Evolutionary conservation across 2,888 invertebrate genomes (phyloP).

Genomic region (Amblyjoppa proteus): DNA sequence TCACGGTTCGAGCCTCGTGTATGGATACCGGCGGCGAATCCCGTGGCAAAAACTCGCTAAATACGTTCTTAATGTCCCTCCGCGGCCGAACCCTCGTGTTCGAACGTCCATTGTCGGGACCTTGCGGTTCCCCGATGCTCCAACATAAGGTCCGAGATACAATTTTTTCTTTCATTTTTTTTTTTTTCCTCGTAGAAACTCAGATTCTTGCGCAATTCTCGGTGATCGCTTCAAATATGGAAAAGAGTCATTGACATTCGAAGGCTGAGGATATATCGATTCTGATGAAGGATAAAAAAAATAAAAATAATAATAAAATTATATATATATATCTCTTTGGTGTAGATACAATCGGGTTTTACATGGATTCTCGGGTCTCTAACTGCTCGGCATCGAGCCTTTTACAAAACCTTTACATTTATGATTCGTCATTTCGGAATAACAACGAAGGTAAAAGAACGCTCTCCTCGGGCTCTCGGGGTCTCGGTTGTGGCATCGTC

Average conservation of each 20-base stretch:
- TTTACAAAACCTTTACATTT: conserved; percentile 80
- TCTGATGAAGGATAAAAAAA: conserved; percentile 3
- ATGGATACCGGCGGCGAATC: conserved; percentile 45
- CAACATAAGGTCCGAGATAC: conserved; percentile 12
- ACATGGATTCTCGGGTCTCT: conserved; percentile 69
- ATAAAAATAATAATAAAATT: neutral
- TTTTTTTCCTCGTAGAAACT: neutral
- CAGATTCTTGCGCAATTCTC: neutral
- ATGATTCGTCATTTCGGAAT: conserved; percentile 85
- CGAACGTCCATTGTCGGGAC: conserved; percentile 37
- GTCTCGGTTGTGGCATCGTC: conserved; percentile 32
- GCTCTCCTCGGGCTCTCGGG: conserved; percentile 68
- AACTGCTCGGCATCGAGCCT: conserved; percentile 55
- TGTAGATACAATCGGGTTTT: conserved; percentile 72
- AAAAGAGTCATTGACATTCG: conserved; percentile 11
- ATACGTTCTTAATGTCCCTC: conserved; percentile 78
- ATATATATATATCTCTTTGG: conserved; percentile 1
- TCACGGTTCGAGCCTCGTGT: conserved; percentile 71
- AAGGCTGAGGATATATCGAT: neutral
- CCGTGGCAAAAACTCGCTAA: conserved; percentile 77
- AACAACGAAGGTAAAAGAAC: conserved; percentile 82
- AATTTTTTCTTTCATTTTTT: neutral
- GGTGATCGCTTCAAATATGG: neutral
- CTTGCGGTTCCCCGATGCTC: conserved; percentile 71
- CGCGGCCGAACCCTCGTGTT: conserved; percentile 44